Evolutionary conservation across 2,888 invertebrate species (phyloP), one percentile per base, ranked within the genome.

Genomic region (Drosophila mettleri): DNA sequence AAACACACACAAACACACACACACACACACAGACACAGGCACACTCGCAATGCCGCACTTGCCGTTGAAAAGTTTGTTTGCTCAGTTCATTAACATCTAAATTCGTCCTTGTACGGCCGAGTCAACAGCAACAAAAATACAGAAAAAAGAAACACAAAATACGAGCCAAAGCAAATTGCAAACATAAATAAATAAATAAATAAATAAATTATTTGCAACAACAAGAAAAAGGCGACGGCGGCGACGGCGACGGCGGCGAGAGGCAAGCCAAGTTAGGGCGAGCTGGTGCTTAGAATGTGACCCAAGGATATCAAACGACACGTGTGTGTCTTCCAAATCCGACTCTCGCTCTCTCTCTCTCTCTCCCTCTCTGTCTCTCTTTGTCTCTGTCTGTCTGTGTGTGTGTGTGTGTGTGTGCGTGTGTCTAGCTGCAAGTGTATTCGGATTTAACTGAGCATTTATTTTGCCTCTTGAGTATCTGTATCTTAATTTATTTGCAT

Each of bases 11-110:
- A 55, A 41, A 58, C 49, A 58, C 52, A 65, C 62, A 66, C 51
- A 52, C 18, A 33, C 10, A 33, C 18, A 61, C 49, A 49, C 62
- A 61, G 51, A 43, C 18, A 38, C 12, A 31, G 16, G 57, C 36
- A 61, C 41, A 48, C 53, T 67, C 43, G 57, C 58, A 43, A 36
- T 63, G 41, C 68, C 68, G 67, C 82, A 86, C 88, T 82, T 75
- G 74, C 57, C 74, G 53, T 65, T 57, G 52, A 63, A 68, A 60
- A 63, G 77, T 76, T 77, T 84, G 87, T 88, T 84, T 86, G 82
- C 52, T 64, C 89, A 89, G 84, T 85, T 85, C 84, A 85, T 85
- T 85, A 85, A 87, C 84, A 85, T 87, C 70, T 60, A 69, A 74
- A 66, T 80, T 80, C 81, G 80, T 80, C 78, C 77, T 80, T 78